Conservation (phyloP, 2,888 invertebrate genomes). For the Caradrina kadenii region DNA sequence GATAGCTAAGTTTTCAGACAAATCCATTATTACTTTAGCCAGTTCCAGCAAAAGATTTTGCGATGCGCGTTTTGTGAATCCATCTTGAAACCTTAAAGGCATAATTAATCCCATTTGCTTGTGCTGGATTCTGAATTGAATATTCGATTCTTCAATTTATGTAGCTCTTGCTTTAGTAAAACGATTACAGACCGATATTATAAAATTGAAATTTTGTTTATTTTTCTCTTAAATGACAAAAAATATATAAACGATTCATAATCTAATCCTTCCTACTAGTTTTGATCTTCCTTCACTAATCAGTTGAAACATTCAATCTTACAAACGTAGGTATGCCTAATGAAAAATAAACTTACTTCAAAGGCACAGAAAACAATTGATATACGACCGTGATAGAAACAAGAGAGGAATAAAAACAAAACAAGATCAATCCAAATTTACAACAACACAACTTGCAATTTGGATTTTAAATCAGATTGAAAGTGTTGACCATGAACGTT, state of each 20-base stretch:
- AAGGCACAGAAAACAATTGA: background rate
- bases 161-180: too few relatives aligned
- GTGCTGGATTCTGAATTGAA: background rate
- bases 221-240: background rate
- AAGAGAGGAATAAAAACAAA: conserved; percentile 36
- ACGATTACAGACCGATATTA: too few relatives aligned
- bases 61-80: conserved; percentile 17
- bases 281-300: too few relatives aligned
- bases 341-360: too few relatives aligned
- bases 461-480: conserved; percentile 49
- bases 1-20: conserved; percentile 51
- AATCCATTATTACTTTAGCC: conserved; percentile 39
- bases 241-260: background rate
- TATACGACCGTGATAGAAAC: conserved; percentile 22
- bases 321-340: too few relatives aligned
- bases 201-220: too few relatives aligned
- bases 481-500: conserved; percentile 53
- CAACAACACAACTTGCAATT: conserved; percentile 33
- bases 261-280: too few relatives aligned
- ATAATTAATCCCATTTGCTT: background rate
- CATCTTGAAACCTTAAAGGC: background rate
- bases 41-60: conserved; percentile 29
- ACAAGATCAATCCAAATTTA: conserved; percentile 36
- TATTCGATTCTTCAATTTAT: background rate
- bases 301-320: too few relatives aligned